A percentile compares a stretch with the other conserved stretches of the same genome.
These are phyloP conservation scores for Apotomis capreana DNA, from an alignment of 2,888 invertebrate genomes.

Conservation along the genomic window DNA sequence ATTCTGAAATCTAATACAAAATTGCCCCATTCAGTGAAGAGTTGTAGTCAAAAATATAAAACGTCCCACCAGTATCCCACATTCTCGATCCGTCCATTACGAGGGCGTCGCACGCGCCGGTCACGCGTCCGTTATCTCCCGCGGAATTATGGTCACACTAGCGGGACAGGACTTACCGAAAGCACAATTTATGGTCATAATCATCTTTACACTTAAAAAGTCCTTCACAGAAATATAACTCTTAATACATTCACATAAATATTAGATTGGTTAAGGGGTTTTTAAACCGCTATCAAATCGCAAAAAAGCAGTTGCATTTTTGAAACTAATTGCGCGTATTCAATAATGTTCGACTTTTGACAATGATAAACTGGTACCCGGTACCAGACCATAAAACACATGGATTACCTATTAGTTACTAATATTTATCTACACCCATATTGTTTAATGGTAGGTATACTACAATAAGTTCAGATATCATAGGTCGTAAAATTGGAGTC, in stretches of 20 bases:
- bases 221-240: background rate
- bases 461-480: too few relatives aligned
- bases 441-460: too few relatives aligned
- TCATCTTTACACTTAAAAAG: slow-evolving; percentile 16
- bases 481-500: too few relatives aligned
- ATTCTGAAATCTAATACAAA: background rate
- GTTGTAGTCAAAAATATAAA: slow-evolving; percentile 6
- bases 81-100: slow-evolving; percentile 23
- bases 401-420: too few relatives aligned
- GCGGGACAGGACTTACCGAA: slow-evolving; percentile 56
- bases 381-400: background rate
- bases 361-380: slow-evolving; percentile 4
- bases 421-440: too few relatives aligned
- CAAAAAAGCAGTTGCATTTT: slow-evolving; percentile 27
- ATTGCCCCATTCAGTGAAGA: background rate
- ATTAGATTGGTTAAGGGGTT: background rate
- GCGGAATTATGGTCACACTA: slow-evolving; percentile 56
- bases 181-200: slow-evolving; percentile 55
- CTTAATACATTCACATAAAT: background rate
- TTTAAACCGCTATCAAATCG: slow-evolving; percentile 21
- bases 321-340: slow-evolving; percentile 31
- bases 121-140: slow-evolving; percentile 58
- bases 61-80: slow-evolving; percentile 16
- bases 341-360: slow-evolving; percentile 8
- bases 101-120: slow-evolving; percentile 67